A percentile compares a stretch with the other conserved stretches of the same genome.
phyloP scores from a whole-genome alignment of 2,113 vertebrate species.

The Lates calcarifer region DNA sequence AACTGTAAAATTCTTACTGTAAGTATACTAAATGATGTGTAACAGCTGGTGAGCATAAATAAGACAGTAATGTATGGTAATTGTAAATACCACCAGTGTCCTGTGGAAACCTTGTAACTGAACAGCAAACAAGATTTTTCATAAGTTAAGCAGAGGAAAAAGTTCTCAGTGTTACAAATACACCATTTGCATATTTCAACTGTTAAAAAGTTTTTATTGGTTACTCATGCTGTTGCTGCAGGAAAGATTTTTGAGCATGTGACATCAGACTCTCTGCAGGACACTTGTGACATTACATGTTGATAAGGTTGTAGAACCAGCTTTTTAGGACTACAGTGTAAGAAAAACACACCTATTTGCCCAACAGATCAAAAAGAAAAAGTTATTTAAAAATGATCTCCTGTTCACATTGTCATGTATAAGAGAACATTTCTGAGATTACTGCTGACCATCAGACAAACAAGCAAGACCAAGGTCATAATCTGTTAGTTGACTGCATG shows the following conservation, averaged over 20 bases:
- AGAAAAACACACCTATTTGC: no score
- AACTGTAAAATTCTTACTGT: slow-evolving; percentile 60
- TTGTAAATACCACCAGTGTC: slow-evolving; percentile 19
- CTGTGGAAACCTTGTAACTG: not conserved
- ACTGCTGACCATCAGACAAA: no score
- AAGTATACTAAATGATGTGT: slow-evolving; percentile 52
- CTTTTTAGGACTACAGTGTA: no score
- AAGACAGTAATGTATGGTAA: not conserved
- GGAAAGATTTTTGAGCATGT: no score
- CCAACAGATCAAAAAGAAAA: no score
- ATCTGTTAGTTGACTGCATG: no score
- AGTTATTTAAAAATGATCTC: no score
- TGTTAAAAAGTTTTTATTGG: not conserved
- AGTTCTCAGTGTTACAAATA: not conserved
- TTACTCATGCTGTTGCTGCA: not conserved
- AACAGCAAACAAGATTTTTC: not conserved
- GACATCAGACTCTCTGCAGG: not conserved
- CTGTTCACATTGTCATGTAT: no score
- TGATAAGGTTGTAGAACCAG: no score
- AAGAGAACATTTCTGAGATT: no score
- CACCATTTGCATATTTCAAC: not conserved
- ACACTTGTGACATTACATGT: not conserved
- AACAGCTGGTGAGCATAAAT: not conserved
- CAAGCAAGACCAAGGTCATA: no score
- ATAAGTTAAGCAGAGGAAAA: not conserved